Evolutionary conservation across 1,140 invertebrate species (phyloP), one percentile per base, ranked within the genome.

Genomic region (Lordiphosa clarofinis): DNA sequence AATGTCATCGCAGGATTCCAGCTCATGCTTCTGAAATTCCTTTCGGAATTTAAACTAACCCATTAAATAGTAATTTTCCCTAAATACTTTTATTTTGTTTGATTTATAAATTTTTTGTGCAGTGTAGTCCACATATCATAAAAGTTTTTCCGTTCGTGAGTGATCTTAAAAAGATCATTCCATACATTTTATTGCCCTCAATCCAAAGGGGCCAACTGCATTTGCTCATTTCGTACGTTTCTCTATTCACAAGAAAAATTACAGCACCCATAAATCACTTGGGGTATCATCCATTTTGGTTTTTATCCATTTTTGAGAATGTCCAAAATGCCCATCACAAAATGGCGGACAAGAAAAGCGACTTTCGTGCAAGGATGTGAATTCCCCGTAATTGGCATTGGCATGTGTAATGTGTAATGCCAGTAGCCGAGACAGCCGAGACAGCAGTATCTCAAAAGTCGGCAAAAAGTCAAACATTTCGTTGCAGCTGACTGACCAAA

Each of bases 391-490:
- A 67, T 67, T 59, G 63, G 47, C 64, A 67, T 42, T 9, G 42
- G 40, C 38, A 42, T 69, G 66, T 56, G 24, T 28, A 28, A 28
- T 28, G 24, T 28, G 66, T 69, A 69, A 69, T 69, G 56, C 43
- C 66, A 69, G 66, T 69, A 69, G 66, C 66, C 2, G 19, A 3
- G 19, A 1, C 19, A 69, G 66, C 66, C 2, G 19, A 3, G 19
- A 1, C 19, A 19, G 19, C 19, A 19, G 19, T 19, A 19, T 19
- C 19, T 3, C 19, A 19, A 19, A 19, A 19, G 19, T 19, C 55
- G 66, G 66, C 66, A 69, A 69, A 44, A 55, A 69, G 66, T 69
- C 56, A 69, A 56, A 55, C 56, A 61, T 62, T 70, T 70, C 64
- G 67, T 40, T 62, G 50, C 67, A 59, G 47, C 57, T 54, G 66